phyloP scores from a whole-genome alignment of 2,888 invertebrate species.

The Agrotis puta region DNA sequence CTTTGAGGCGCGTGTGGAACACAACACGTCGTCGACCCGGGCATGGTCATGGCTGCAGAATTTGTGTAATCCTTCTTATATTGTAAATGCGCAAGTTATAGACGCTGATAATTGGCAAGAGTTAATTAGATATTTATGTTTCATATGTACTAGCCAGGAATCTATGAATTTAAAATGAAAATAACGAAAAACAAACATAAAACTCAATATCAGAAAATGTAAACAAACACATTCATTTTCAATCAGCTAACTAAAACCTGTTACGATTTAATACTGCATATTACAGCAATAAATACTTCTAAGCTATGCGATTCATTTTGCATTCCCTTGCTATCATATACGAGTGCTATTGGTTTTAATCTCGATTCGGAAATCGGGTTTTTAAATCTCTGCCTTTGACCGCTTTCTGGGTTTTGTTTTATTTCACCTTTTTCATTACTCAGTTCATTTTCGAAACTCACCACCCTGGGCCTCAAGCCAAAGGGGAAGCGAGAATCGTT shows the following conservation, averaged over 20 bases:
- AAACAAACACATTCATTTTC: background rate
- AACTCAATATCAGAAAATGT: background rate
- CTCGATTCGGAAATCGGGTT: slow-evolving; percentile 2
- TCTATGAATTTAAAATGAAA: too few relatives aligned
- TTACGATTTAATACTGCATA: slow-evolving; percentile 28
- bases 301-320: slow-evolving; percentile 27
- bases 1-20: too few relatives aligned
- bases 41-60: too few relatives aligned
- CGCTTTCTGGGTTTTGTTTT: background rate
- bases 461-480: too few relatives aligned
- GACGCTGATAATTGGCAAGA: too few relatives aligned
- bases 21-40: too few relatives aligned
- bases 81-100: too few relatives aligned
- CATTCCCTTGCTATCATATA: background rate
- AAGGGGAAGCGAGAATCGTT: too few relatives aligned
- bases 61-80: too few relatives aligned
- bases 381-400: background rate
- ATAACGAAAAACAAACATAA: background rate
- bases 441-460: background rate
- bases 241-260: background rate
- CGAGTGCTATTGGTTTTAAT: slow-evolving; percentile 20
- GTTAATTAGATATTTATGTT: too few relatives aligned
- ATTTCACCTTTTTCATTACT: background rate
- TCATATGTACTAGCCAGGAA: too few relatives aligned
- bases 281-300: slow-evolving; percentile 32